Conservation (phyloP, 1,140 invertebrate genomes). For the Atta texana region DNA sequence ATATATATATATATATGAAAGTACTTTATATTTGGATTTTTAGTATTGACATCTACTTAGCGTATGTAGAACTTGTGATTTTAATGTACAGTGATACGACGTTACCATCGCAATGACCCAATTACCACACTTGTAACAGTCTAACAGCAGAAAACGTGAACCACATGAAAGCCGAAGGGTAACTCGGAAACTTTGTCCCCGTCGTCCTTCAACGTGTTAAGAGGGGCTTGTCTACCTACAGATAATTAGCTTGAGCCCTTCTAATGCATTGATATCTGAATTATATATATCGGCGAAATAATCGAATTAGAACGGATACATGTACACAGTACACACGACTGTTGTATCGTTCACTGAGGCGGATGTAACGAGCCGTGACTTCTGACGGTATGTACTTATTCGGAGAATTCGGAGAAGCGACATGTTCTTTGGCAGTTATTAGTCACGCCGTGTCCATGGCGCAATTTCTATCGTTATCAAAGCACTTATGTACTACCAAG, state of each 20-base stretch:
- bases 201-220: conserved; percentile 69
- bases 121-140: conserved; percentile 72
- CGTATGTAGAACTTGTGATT: conserved; percentile 32
- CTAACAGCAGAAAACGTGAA: conserved; percentile 70
- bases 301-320: conserved; percentile 35
- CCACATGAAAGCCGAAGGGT: conserved; percentile 70
- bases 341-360: neutral
- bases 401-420: neutral
- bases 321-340: neutral
- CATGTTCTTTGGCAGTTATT: conserved; percentile 40
- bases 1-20: too few relatives aligned
- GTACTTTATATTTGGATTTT: too few relatives aligned
- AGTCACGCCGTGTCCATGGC: conserved; percentile 26
- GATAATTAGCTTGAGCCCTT: conserved; percentile 66
- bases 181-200: conserved; percentile 68
- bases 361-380: conserved; percentile 39
- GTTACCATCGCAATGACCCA: conserved; percentile 66
- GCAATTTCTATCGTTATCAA: conserved; percentile 54
- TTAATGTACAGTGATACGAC: conserved; percentile 58
- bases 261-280: conserved; percentile 62
- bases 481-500: conserved; percentile 9
- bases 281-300: conserved; percentile 54
- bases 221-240: conserved; percentile 21
- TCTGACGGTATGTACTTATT: conserved; percentile 13
- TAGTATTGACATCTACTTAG: conserved; percentile 46